A percentile compares a stretch with the other conserved stretches of the same genome.
phyloP scores from a whole-genome alignment of 1,140 invertebrate species.

The Aphis gossypii region DNA sequence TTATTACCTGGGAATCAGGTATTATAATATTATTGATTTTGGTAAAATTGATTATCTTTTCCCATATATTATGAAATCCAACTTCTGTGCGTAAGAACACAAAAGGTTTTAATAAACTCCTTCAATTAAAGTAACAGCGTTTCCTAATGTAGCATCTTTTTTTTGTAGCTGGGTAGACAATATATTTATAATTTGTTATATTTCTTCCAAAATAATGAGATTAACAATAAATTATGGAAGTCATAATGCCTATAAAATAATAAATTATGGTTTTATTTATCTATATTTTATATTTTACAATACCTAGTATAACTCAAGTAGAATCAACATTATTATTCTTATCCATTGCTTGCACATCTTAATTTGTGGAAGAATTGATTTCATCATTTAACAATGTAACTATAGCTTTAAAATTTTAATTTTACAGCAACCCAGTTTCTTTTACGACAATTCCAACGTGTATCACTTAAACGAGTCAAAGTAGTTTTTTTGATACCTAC shows the following conservation, averaged over 20 bases:
- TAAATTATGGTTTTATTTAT: background rate
- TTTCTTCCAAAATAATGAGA: background rate
- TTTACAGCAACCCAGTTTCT: conserved; percentile 17
- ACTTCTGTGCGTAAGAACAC: no score
- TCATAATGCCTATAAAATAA: background rate
- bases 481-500: background rate
- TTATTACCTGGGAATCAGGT: no score
- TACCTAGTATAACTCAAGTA: background rate
- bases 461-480: background rate
- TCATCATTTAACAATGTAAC: conserved; percentile 28
- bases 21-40: no score
- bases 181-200: background rate
- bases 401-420: conserved; percentile 13
- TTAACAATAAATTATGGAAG: background rate
- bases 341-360: background rate
- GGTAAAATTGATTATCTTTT: no score
- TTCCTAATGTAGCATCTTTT: background rate
- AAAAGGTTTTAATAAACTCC: no score
- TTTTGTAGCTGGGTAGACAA: background rate
- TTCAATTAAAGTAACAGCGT: background rate
- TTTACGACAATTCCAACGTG: conserved; percentile 14
- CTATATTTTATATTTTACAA: background rate
- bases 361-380: background rate
- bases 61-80: no score
- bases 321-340: background rate